Percentiles rank a stretch among this genome's conserved stretches.
These are phyloP conservation scores for Corydoras sp. DNA, from an alignment of 2,113 vertebrate species.

Conservation along the genomic window DNA sequence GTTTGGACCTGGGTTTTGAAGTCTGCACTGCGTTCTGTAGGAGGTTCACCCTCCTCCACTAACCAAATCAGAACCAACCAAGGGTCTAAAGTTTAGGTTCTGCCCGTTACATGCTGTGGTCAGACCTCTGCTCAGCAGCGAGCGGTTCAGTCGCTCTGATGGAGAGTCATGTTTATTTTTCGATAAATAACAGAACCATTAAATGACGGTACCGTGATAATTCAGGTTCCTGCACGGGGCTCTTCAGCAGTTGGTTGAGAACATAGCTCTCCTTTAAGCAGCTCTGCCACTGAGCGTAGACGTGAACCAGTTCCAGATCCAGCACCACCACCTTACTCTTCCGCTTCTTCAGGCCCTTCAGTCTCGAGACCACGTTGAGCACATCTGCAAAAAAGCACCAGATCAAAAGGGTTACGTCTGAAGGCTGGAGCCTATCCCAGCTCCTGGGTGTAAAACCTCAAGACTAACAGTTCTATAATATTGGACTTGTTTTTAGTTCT, in stretches of 20 bases:
- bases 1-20: too few species aligned
- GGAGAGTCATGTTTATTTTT: too few species aligned
- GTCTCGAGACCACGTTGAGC: constrained; percentile 35
- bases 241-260: constrained; percentile 76
- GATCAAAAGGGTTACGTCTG: not conserved
- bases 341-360: constrained; percentile 52
- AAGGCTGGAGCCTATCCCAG: too few species aligned
- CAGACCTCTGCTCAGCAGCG: too few species aligned
- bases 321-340: constrained; percentile 6
- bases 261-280: constrained; percentile 70
- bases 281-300: constrained; percentile 82
- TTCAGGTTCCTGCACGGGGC: constrained; percentile 71
- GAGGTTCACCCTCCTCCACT: too few species aligned
- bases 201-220: constrained; percentile 66
- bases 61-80: too few species aligned
- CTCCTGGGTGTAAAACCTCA: not conserved
- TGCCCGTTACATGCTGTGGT: too few species aligned
- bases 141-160: too few species aligned
- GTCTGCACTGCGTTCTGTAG: too few species aligned
- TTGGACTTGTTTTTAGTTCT: too few species aligned
- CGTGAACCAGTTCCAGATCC: constrained; percentile 63
- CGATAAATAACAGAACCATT: not conserved
- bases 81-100: too few species aligned
- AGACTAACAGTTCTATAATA: too few species aligned
- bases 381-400: constrained; percentile 21